phyloP scores from a whole-genome alignment of 1,140 invertebrate species.

The Aphis gossypii region DNA sequence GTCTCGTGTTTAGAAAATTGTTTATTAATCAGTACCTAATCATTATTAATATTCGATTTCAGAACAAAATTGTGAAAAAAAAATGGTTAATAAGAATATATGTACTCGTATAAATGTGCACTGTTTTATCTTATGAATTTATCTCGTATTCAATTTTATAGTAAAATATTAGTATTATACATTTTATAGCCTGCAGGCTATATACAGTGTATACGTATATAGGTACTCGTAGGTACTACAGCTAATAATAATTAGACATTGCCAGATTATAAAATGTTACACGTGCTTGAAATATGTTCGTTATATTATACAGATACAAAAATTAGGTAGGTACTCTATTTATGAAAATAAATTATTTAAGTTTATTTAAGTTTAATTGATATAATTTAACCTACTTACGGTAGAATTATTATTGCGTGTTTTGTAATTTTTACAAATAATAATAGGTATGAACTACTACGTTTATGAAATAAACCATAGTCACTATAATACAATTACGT shows the following conservation, averaged over 20 bases:
- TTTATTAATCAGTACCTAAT: background rate
- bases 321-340: background rate
- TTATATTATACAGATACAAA: background rate
- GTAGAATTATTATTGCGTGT: background rate
- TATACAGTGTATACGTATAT: background rate
- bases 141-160: background rate
- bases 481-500: background rate
- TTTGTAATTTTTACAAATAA: background rate
- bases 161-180: background rate
- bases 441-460: background rate
- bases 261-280: background rate
- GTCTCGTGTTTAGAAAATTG: background rate
- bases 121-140: background rate
- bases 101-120: background rate
- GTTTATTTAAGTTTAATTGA: background rate
- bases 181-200: background rate
- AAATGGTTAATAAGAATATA: background rate
- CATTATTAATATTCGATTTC: background rate
- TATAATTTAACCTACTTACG: background rate
- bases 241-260: background rate
- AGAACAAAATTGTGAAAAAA: background rate
- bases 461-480: background rate
- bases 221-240: background rate
- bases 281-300: background rate
- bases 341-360: slow-evolving; percentile 9